A percentile compares a stretch with the other conserved stretches of the same genome.
These are phyloP conservation scores for Heliconius congener DNA, from an alignment of 1,140 invertebrate species.

Conservation along the genomic window DNA sequence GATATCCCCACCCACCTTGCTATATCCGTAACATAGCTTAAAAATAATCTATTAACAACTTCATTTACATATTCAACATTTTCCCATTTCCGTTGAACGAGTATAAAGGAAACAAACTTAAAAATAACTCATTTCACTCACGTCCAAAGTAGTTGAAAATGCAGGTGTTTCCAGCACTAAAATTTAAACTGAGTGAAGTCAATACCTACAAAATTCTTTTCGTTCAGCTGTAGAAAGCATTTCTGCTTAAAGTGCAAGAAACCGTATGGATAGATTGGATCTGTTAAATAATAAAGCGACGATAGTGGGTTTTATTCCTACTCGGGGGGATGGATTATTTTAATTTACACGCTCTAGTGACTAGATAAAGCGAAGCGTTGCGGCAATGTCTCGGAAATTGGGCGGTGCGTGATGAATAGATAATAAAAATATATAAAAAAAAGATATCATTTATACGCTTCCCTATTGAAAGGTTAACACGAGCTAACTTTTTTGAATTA, in stretches of 20 bases:
- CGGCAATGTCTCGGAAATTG: too few relatives aligned
- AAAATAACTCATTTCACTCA: conserved; percentile 20
- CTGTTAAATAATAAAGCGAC: conserved; percentile 14
- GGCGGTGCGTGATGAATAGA: too few relatives aligned
- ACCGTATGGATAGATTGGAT: conserved; percentile 25
- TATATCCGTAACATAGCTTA: too few relatives aligned
- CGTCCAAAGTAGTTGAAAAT: conserved; percentile 31
- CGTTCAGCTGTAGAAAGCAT: conserved; percentile 47
- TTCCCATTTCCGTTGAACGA: not conserved
- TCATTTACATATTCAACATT: not conserved
- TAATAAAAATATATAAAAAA: too few relatives aligned
- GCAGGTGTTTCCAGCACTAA: conserved; percentile 29
- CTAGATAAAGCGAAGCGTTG: too few relatives aligned
- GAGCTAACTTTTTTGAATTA: not conserved
- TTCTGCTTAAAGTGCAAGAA: conserved; percentile 54
- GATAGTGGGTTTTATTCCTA: too few relatives aligned
- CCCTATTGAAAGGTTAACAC: too few relatives aligned
- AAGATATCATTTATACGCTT: too few relatives aligned
- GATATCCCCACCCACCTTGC: too few relatives aligned
- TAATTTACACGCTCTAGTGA: too few relatives aligned
- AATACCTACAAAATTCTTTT: conserved; percentile 56
- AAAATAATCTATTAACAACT: not conserved
- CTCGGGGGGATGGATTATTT: too few relatives aligned
- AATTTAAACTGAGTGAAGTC: conserved; percentile 48
- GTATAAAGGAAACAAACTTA: conserved; percentile 11